A percentile compares a stretch with the other conserved stretches of the same genome.
phyloP scores from a whole-genome alignment of 2,797 vertebrate genomes.

The Alfaro cultratus region DNA sequence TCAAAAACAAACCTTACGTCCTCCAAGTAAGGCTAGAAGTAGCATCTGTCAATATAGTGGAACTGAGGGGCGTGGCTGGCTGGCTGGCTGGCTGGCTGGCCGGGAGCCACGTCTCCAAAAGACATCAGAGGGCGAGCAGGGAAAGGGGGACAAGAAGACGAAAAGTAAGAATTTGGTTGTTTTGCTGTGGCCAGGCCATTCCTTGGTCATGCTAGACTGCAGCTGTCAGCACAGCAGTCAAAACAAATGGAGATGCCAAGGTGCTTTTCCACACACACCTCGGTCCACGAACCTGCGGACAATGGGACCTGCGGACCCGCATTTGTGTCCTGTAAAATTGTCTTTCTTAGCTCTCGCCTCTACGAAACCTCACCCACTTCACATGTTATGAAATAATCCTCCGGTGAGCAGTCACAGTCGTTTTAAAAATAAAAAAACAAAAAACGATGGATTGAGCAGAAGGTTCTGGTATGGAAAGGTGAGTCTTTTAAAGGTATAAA shows the following conservation, averaged over 20 bases:
- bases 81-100: too few relatives aligned
- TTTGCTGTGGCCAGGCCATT: constrained; percentile 73
- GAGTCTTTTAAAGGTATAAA: constrained; percentile 20
- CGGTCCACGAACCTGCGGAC: constrained; percentile 51
- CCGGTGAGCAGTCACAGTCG: constrained; percentile 65
- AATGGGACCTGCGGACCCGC: background rate
- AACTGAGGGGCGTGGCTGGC: constrained; percentile 75
- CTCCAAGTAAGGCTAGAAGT: constrained; percentile 66
- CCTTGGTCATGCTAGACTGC: constrained; percentile 66
- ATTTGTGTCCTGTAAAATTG: constrained; percentile 19
- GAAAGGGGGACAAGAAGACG: constrained; percentile 42
- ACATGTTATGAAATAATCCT: constrained; percentile 58
- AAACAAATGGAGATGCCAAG: constrained; percentile 75
- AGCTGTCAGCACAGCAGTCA: constrained; percentile 74
- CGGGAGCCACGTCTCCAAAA: constrained; percentile 64
- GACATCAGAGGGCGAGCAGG: constrained; percentile 54
- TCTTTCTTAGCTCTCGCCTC: constrained; percentile 11
- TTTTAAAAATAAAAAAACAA: constrained; percentile 28
- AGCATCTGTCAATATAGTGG: constrained; percentile 83
- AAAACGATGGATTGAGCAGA: constrained; percentile 56
- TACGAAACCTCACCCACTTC: constrained; percentile 10
- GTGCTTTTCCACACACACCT: constrained; percentile 67
- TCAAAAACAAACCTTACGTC: constrained; percentile 71
- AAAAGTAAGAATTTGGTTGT: constrained; percentile 74
- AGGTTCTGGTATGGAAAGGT: constrained; percentile 31